A percentile compares a stretch with the other conserved stretches of the same genome.
Evolutionary conservation across 2,113 vertebrate genomes (phyloP).

Genomic region (Cephalopterus ornatus): DNA sequence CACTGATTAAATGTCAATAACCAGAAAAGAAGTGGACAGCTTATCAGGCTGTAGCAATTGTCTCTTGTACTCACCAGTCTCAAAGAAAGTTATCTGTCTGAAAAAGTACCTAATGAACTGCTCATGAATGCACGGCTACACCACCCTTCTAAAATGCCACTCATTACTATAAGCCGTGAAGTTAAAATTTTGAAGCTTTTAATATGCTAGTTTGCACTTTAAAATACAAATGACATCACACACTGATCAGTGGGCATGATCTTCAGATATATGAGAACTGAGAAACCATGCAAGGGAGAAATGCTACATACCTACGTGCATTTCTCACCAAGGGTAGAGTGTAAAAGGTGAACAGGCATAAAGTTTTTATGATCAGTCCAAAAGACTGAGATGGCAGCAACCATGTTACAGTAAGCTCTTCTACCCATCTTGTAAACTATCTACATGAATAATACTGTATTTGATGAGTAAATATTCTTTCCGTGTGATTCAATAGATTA

Average conservation of each 20-base stretch:
- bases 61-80: neutral
- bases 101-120: neutral
- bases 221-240: neutral
- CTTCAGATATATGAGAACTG: neutral
- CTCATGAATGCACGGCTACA: neutral
- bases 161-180: neutral
- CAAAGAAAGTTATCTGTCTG: neutral
- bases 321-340: neutral
- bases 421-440: neutral
- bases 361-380: neutral
- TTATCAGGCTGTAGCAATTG: neutral
- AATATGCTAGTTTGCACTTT: neutral
- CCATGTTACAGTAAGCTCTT: neutral
- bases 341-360: neutral
- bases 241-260: accelerated
- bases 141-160: neutral
- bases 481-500: neutral
- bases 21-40: neutral
- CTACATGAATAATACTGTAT: neutral
- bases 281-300: neutral
- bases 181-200: neutral
- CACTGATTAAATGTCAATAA: neutral
- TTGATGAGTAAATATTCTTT: neutral
- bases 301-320: neutral
- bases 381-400: neutral